Percentiles rank a stretch among this genome's conserved stretches.
Conservation (phyloP, 2,888 invertebrate genomes). For the Xylocampa areola region DNA sequence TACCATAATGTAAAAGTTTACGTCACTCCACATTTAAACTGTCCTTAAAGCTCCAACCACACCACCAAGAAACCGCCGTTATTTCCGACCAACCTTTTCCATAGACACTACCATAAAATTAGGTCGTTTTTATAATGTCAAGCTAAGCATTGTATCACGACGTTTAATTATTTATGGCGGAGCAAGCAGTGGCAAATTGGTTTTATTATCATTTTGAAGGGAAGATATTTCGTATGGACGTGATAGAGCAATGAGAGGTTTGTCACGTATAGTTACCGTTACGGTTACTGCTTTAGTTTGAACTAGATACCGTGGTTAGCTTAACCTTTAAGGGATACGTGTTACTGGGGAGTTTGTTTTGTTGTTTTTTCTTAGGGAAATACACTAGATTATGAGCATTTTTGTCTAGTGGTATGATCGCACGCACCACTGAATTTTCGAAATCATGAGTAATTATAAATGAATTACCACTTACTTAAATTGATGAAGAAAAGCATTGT, state of each 20-base stretch:
- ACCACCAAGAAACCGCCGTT: too few species aligned
- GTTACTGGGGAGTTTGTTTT: background rate
- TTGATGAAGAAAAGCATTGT: too few species aligned
- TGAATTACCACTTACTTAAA: too few species aligned
- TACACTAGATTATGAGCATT: too few species aligned
- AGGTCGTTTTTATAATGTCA: constrained; percentile 62
- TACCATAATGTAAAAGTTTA: too few species aligned
- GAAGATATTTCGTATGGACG: constrained; percentile 72
- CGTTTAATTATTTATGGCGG: constrained; percentile 68
- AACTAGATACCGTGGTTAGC: constrained; percentile 3
- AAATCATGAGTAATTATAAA: too few species aligned
- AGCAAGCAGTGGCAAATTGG: constrained; percentile 70
- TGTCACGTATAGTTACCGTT: constrained; percentile 61
- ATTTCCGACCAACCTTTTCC: constrained; percentile 23
- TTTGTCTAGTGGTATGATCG: too few species aligned
- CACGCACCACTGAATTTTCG: too few species aligned
- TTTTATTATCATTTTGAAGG: constrained; percentile 71
- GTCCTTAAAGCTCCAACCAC: too few species aligned
- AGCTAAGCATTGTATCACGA: constrained; percentile 65
- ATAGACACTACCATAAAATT: constrained; percentile 51
- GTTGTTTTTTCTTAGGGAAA: background rate
- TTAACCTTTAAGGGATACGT: background rate
- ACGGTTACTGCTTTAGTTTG: constrained; percentile 1
- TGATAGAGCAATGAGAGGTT: constrained; percentile 66
- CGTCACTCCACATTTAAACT: too few species aligned